Percentiles rank a stretch among this genome's conserved stretches.
These are phyloP conservation scores for Xylocampa areola DNA, from an alignment of 2,888 invertebrate genomes.

Conservation along the genomic window DNA sequence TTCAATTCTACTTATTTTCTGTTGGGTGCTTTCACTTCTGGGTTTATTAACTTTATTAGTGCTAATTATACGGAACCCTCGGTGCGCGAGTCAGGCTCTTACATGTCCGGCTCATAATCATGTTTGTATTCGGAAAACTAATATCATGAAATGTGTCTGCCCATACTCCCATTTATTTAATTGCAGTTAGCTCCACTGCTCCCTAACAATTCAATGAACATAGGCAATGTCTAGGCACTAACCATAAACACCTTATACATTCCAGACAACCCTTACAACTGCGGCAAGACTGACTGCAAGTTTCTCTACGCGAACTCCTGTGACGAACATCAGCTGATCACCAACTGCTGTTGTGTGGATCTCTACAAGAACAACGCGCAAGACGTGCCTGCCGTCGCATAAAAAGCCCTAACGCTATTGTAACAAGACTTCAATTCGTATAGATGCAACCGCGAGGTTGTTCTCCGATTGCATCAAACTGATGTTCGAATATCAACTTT, in stretches of 20 bases:
- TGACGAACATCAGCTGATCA: constrained; percentile 92
- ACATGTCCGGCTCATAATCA: too few relatives aligned
- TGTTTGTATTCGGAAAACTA: too few relatives aligned
- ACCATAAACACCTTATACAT: constrained; percentile 11
- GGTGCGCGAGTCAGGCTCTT: too few relatives aligned
- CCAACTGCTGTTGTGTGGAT: constrained; percentile 93
- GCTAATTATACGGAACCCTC: too few relatives aligned
- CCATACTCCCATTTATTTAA: too few relatives aligned
- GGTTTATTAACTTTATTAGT: too few relatives aligned
- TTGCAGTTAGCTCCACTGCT: too few relatives aligned
- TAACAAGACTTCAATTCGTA: constrained; percentile 21
- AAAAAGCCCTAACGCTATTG: constrained; percentile 4
- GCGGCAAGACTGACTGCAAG: constrained; percentile 92
- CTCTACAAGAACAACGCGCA: constrained; percentile 76
- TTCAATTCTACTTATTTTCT: too few relatives aligned
- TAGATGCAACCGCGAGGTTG: constrained; percentile 7
- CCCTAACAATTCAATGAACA: too few relatives aligned
- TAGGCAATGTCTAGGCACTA: too few relatives aligned
- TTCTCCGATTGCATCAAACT: constrained; percentile 57
- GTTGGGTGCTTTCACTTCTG: too few relatives aligned
- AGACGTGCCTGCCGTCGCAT: constrained; percentile 53
- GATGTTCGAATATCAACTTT: constrained; percentile 22
- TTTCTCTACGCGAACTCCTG: constrained; percentile 94
- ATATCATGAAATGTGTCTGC: too few relatives aligned
- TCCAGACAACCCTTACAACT: constrained; percentile 89